Percentiles rank a stretch among this genome's conserved stretches.
These are phyloP conservation scores for Petrophora chlorosata DNA, from an alignment of 2,888 invertebrate genomes.

Conservation along the genomic window DNA sequence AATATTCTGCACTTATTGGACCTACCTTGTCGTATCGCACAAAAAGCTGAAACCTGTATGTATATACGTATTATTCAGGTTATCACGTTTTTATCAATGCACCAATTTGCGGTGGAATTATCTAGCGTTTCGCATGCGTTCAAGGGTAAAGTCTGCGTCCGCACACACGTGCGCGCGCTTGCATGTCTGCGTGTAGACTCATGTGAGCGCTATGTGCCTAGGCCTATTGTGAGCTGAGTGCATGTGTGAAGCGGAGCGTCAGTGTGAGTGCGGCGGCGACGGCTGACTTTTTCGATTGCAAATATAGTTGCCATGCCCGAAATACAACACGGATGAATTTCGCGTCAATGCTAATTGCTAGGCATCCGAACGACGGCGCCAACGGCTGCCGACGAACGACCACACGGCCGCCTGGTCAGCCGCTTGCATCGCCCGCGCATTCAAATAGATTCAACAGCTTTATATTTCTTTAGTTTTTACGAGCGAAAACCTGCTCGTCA, in stretches of 20 bases:
- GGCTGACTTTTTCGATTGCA: constrained; percentile 77
- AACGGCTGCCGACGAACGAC: constrained; percentile 36
- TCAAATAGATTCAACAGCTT: constrained; percentile 26
- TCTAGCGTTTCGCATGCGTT: constrained; percentile 75
- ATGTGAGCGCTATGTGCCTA: constrained; percentile 54
- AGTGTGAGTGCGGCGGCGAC: constrained; percentile 66
- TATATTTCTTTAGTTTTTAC: constrained; percentile 31
- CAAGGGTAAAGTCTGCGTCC: constrained; percentile 79
- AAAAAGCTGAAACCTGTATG: constrained; percentile 49
- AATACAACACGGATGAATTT: constrained; percentile 76
- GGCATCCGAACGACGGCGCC: constrained; percentile 52
- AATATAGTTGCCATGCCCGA: constrained; percentile 79
- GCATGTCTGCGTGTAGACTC: constrained; percentile 54
- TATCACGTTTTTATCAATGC: constrained; percentile 79
- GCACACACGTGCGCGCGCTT: constrained; percentile 59
- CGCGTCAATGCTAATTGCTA: constrained; percentile 69
- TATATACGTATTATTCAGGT: constrained; percentile 64
- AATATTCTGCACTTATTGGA: constrained; percentile 26
- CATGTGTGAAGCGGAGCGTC: constrained; percentile 51
- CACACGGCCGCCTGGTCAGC: constrained; percentile 24
- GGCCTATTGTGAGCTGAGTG: constrained; percentile 65
- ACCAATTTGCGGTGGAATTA: constrained; percentile 71
- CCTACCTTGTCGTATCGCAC: constrained; percentile 34
- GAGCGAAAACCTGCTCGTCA: constrained; percentile 30
- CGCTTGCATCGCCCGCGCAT: constrained; percentile 35